Percentiles rank a stretch among this genome's conserved stretches.
Conservation (phyloP, 2,888 invertebrate species). For the Rotaria macrura region DNA sequence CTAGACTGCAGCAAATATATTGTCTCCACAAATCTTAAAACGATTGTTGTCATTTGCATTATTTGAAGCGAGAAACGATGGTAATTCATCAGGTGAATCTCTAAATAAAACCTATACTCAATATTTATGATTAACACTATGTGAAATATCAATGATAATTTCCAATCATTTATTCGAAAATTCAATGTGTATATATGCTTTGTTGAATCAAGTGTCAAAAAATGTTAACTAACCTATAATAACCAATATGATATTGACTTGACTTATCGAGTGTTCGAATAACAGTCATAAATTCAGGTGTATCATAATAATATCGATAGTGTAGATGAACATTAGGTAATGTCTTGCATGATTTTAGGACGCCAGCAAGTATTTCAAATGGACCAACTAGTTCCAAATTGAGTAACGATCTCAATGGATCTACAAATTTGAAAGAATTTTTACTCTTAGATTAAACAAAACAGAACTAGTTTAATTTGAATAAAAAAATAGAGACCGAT, state of each 20-base stretch:
- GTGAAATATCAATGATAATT: too few species aligned
- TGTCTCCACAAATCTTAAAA: slow-evolving; percentile 64
- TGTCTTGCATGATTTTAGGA: slow-evolving; percentile 39
- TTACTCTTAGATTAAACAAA: too few species aligned
- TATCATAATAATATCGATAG: slow-evolving; percentile 83
- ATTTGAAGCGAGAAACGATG: slow-evolving; percentile 69
- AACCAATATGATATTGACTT: slow-evolving; percentile 72
- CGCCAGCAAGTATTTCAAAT: slow-evolving; percentile 63
- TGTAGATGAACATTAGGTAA: slow-evolving; percentile 54
- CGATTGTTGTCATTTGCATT: slow-evolving; percentile 60
- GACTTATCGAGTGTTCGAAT: slow-evolving; percentile 57
- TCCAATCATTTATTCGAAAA: too few species aligned
- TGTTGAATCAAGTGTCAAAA: too few species aligned
- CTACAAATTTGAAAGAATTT: slow-evolving; percentile 40
- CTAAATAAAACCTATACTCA: slow-evolving; percentile 39
- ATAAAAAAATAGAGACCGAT: too few species aligned
- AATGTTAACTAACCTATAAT: slow-evolving; percentile 57
- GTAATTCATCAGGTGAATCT: slow-evolving; percentile 65
- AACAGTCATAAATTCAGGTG: slow-evolving; percentile 73
- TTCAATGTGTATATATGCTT: too few species aligned
- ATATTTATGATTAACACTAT: too few species aligned
- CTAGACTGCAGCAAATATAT: slow-evolving; percentile 69
- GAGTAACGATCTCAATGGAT: slow-evolving; percentile 57
- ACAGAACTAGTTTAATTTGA: too few species aligned
- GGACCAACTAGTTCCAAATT: slow-evolving; percentile 72